A percentile compares a stretch with the other conserved stretches of the same genome.
These are phyloP conservation scores for Linnaemya vulpina DNA, from an alignment of 2,888 invertebrate genomes.

Conservation along the genomic window DNA sequence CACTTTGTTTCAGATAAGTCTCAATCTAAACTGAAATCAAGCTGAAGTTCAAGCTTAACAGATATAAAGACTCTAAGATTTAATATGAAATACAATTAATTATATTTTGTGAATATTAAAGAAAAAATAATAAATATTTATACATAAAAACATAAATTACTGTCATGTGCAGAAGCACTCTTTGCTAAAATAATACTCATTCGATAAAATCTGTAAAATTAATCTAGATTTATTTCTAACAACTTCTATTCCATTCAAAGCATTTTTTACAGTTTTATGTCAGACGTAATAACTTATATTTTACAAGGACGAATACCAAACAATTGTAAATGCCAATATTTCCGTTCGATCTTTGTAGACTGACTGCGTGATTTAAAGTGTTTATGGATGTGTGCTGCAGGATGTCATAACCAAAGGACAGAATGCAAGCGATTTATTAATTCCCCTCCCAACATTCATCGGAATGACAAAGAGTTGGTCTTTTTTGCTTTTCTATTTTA, in stretches of 20 bases:
- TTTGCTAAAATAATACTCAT: conserved; percentile 53
- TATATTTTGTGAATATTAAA: too few species aligned
- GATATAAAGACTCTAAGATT: not conserved
- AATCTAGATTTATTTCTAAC: conserved; percentile 67
- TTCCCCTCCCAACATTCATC: conserved; percentile 63
- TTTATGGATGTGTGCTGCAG: conserved; percentile 46
- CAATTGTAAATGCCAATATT: conserved; percentile 52
- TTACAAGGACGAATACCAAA: conserved; percentile 31
- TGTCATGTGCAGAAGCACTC: conserved; percentile 57
- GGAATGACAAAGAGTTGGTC: conserved; percentile 63
- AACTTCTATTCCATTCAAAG: conserved; percentile 50
- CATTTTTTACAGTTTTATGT: conserved; percentile 31
- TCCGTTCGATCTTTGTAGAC: conserved; percentile 58
- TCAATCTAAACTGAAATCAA: not conserved
- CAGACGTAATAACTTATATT: conserved; percentile 8
- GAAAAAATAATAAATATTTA: conserved; percentile 25
- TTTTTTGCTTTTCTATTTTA: conserved; percentile 19
- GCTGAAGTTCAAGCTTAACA: not conserved
- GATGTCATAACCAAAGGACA: conserved; percentile 74
- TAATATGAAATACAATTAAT: conserved; percentile 20
- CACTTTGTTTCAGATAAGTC: too few species aligned
- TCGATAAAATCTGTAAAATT: conserved; percentile 73
- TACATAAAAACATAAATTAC: conserved; percentile 62
- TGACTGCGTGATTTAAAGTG: not conserved
- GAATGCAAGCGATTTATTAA: conserved; percentile 68